These are phyloP conservation scores for Batillaria attramentaria DNA, from an alignment of 1,140 invertebrate genomes.

Conservation along the genomic window DNA sequence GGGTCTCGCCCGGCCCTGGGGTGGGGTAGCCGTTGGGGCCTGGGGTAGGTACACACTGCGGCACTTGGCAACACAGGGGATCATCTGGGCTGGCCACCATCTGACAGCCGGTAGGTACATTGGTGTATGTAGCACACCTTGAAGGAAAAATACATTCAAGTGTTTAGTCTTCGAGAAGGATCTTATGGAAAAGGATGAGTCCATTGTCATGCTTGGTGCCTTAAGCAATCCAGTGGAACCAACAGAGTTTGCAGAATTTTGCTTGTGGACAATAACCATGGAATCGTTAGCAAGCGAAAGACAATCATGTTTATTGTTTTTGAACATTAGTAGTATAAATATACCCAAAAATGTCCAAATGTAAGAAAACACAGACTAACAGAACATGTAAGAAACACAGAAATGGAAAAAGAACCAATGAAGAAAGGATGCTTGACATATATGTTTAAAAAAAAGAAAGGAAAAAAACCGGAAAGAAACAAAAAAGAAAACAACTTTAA, in stretches of 20 bases:
- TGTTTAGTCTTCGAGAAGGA: background rate
- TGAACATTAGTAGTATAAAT: too few relatives aligned
- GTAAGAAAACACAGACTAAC: conserved; percentile 21
- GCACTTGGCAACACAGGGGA: conserved; percentile 55
- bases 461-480: background rate
- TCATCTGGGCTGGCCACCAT: conserved; percentile 56
- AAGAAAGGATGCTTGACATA: too few relatives aligned
- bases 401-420: too few relatives aligned
- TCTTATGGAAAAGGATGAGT: background rate
- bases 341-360: background rate
- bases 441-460: too few relatives aligned
- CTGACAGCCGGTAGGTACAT: conserved; percentile 49
- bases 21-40: conserved; percentile 47
- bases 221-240: too few relatives aligned
- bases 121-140: conserved; percentile 56
- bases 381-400: too few relatives aligned
- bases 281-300: too few relatives aligned
- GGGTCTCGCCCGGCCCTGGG: conserved; percentile 40
- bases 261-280: too few relatives aligned
- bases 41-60: conserved; percentile 53
- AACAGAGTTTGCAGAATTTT: too few relatives aligned
- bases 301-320: too few relatives aligned
- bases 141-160: background rate
- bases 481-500: too few relatives aligned
- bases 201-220: too few relatives aligned